Percentiles rank a stretch among this genome's conserved stretches.
phyloP scores from a whole-genome alignment of 30 jellyfish, hydroid and myxozoan genomes.

The Hydra vulgaris region DNA sequence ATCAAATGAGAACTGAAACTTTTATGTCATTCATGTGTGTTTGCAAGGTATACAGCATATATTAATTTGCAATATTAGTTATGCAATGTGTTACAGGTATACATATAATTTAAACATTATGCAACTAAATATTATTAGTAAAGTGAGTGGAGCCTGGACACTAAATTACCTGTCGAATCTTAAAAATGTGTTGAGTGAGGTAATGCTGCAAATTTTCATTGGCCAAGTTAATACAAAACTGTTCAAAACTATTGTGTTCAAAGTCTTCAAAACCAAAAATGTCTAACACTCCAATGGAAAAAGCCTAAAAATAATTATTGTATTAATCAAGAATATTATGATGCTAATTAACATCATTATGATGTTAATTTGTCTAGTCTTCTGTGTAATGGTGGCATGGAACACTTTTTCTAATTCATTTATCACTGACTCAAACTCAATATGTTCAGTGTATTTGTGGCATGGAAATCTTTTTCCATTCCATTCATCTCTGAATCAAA shows the following conservation, averaged over 20 bases:
- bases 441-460: too few relatives aligned
- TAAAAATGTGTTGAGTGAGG: conserved; percentile 70
- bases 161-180: conserved; percentile 77
- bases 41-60: too few relatives aligned
- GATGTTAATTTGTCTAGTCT: too few relatives aligned
- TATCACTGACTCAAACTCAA: too few relatives aligned
- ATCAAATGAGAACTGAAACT: not conserved
- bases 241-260: conserved; percentile 82
- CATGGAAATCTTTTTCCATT: too few relatives aligned
- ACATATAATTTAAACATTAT: not conserved
- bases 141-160: too few relatives aligned
- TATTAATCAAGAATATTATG: not conserved
- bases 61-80: too few relatives aligned
- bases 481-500: too few relatives aligned
- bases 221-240: conserved; percentile 91
- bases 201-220: conserved; percentile 79
- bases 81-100: not conserved
- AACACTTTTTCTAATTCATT: too few relatives aligned
- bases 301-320: conserved; percentile 60
- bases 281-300: conserved; percentile 87
- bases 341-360: too few relatives aligned
- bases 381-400: too few relatives aligned
- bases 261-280: conserved; percentile 94
- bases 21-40: not conserved
- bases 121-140: too few relatives aligned